Conservation (phyloP, 2,888 invertebrate genomes). For the Epistrophe eligans region DNA sequence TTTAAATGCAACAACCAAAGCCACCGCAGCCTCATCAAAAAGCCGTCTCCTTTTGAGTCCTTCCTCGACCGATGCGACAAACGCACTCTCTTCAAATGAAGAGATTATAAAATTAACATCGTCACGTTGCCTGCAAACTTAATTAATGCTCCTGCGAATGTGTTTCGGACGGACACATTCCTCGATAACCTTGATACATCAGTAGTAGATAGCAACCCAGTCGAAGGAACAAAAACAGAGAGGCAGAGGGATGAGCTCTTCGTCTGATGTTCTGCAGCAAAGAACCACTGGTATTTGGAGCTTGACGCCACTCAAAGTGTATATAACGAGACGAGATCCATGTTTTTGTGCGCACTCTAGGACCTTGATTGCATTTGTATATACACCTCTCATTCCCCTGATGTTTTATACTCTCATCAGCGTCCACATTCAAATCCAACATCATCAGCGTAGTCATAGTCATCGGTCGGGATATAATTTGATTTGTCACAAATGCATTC, state of each 20-base stretch:
- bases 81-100: constrained; percentile 44
- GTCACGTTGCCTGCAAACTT: constrained; percentile 68
- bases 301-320: constrained; percentile 47
- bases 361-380: constrained; percentile 66
- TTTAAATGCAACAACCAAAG: constrained; percentile 26
- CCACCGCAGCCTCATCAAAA: constrained; percentile 33
- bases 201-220: not conserved
- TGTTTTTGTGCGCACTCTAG: constrained; percentile 49
- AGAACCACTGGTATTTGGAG: constrained; percentile 17
- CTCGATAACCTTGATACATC: constrained; percentile 2
- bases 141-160: constrained; percentile 60
- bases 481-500: constrained; percentile 70
- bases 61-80: not conserved
- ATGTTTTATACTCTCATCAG: not conserved
- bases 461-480: constrained; percentile 58
- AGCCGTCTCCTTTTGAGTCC: constrained; percentile 6
- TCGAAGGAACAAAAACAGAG: not conserved
- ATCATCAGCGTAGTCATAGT: constrained; percentile 3
- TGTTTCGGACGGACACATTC: constrained; percentile 34
- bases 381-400: constrained; percentile 23
- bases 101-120: constrained; percentile 73
- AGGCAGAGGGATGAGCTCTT: not conserved
- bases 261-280: not conserved
- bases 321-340: constrained; percentile 55
- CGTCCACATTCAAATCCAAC: constrained; percentile 20